Conservation (phyloP, 2,113 vertebrate genomes). For the Stigmatopora argus region DNA sequence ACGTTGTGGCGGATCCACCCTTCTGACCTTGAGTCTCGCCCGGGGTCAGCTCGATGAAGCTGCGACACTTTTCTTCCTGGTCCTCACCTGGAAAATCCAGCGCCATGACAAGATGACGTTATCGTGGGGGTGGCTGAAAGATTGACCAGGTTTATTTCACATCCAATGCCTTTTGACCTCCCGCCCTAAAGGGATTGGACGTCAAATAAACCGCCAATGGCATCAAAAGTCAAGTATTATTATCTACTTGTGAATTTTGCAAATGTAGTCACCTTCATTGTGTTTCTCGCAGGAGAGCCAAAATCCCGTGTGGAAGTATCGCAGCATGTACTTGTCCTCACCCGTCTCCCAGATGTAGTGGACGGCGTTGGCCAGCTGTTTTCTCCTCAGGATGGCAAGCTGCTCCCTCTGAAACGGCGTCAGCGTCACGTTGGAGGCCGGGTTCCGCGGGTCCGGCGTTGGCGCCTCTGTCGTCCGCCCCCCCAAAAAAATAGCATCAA, state of each 20-base stretch:
- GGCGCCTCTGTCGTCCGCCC: slow-evolving; percentile 48
- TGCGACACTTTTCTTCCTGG: slow-evolving; percentile 75
- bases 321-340: slow-evolving; percentile 78
- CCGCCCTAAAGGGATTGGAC: too few species aligned
- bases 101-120: not conserved
- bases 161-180: not conserved
- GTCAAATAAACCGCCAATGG: too few species aligned
- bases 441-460: slow-evolving; percentile 51
- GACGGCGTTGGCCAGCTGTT: slow-evolving; percentile 70
- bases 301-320: slow-evolving; percentile 81
- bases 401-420: slow-evolving; percentile 62
- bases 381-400: slow-evolving; percentile 45
- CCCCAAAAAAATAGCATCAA: too few species aligned
- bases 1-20: too few species aligned
- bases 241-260: too few species aligned
- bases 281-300: slow-evolving; percentile 80
- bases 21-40: slow-evolving; percentile 71
- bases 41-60: slow-evolving; percentile 78
- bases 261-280: slow-evolving; percentile 54
- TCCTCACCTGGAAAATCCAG: slow-evolving; percentile 36
- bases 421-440: slow-evolving; percentile 47
- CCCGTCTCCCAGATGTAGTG: slow-evolving; percentile 82
- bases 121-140: too few species aligned
- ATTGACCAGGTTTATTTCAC: too few species aligned
- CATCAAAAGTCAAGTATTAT: too few species aligned